Base-by-base conservation (phyloP, 1,140 invertebrate species). In the Drosophila kikkawai region DNA sequence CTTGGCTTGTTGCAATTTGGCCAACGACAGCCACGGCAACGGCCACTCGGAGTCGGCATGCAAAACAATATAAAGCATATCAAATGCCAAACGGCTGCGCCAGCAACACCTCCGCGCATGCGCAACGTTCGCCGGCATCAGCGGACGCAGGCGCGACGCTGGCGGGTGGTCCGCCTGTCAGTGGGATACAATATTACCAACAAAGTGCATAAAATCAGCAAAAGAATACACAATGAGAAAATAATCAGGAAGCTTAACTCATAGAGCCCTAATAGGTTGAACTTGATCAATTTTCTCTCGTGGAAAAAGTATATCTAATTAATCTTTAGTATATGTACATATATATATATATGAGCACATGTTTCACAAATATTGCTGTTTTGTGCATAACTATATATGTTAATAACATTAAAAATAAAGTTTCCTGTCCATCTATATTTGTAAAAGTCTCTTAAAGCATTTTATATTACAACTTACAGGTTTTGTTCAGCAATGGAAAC, bases 21-120 rank as follows among this genome's bases (percentile, higher is more conserved):
- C 59, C 60, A 69, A 59, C 37, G 73, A 79, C 75, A 75, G 50
- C 45, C 45, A 57, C 56, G 32, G 32, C 41, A 42, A 53, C 47
- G 59, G 65, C 50, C 68, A 58, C 61, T 71, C 19, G 63, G 13
- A 60, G 79, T 78, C 82, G 82, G 78, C 78, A 67, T 63, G 64
- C 55, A 53, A 67, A 80, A 64, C 64, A 75, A 68, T 80, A 87
- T 87, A 67, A 77, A 77, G 65, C 83, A 88, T 87, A 87, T 87
- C 83, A 68, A 88, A 84, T 69, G 61, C 60, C 68, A 64, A 50
- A 36, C 57, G 34, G 65, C 68, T 64, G 44, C 37, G 32, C n/a
- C 12, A 67, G 61, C 66, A 77, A 87, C 83, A 88, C 77, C 84
- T 88, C 64, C 39, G 80, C 80, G 77, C 84, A 73, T 88, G 80